phyloP scores from a whole-genome alignment of 2,113 vertebrate genomes.

The Poecile atricapillus region DNA sequence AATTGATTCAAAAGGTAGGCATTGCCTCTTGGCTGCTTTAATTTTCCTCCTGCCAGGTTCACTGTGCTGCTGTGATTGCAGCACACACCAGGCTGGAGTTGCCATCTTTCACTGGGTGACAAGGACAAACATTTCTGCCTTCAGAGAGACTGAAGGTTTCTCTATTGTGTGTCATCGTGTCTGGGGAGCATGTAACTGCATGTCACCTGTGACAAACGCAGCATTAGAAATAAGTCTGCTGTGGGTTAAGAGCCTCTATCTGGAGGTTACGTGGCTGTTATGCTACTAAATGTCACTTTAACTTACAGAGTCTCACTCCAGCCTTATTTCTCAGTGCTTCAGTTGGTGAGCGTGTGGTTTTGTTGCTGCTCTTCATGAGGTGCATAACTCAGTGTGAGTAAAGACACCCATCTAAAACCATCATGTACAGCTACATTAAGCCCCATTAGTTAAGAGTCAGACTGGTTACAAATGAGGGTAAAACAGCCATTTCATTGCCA shows the following conservation, averaged over 20 bases:
- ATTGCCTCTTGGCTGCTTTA: background rate
- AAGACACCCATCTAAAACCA: background rate
- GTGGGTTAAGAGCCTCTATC: background rate
- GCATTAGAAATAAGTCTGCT: background rate
- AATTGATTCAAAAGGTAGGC: background rate
- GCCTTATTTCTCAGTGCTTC: background rate
- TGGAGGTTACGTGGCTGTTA: slow-evolving; percentile 22
- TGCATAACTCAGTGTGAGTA: background rate
- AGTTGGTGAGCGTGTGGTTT: accelerated
- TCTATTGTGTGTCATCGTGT: background rate
- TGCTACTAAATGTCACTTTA: slow-evolving; percentile 33
- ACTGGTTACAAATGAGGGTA: background rate
- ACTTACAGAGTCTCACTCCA: background rate
- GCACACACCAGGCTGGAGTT: background rate
- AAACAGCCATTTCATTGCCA: background rate
- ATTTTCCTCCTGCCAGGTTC: background rate
- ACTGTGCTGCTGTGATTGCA: background rate
- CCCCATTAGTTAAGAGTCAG: slow-evolving; percentile 28
- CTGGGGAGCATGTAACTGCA: background rate
- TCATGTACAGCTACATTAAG: background rate
- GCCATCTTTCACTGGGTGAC: background rate
- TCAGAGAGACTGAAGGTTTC: background rate
- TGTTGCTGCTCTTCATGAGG: background rate
- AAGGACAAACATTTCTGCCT: slow-evolving; percentile 12
- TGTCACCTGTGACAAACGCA: slow-evolving; percentile 32